Evolutionary conservation across 92 coral and sea anemone genomes (phyloP).

Genomic region (Meandrina meandrites): DNA sequence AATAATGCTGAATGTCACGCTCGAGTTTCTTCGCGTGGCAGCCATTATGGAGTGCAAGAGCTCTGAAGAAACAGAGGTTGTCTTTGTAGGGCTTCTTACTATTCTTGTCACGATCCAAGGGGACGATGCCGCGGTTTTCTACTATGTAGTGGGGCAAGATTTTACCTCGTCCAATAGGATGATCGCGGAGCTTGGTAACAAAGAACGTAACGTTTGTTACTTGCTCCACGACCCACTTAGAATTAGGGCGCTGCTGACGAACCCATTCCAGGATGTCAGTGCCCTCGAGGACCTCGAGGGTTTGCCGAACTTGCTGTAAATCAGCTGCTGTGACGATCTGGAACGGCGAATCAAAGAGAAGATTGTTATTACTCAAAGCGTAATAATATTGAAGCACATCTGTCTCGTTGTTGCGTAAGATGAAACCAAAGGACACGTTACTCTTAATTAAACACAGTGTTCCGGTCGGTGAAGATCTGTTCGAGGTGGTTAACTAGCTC

Average conservation of each 20-base stretch:
- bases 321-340: conserved; percentile 19
- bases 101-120: conserved; percentile 15
- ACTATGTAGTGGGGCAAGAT: background rate
- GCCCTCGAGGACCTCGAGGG: background rate
- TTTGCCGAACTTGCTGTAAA: conserved; percentile 35
- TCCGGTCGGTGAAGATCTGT: conserved; percentile 45
- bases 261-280: conserved; percentile 27
- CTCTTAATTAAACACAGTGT: conserved; percentile 5
- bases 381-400: conserved; percentile 22
- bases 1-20: conserved; percentile 12
- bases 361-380: background rate
- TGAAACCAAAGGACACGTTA: conserved; percentile 27
- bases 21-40: conserved; percentile 30
- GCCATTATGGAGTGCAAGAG: conserved; percentile 37
- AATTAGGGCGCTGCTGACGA: conserved; percentile 55
- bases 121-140: background rate
- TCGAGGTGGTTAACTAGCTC: conserved; percentile 35
- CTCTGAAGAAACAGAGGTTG: conserved; percentile 29
- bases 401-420: conserved; percentile 48
- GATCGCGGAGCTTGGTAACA: conserved; percentile 34
- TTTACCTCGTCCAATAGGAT: background rate
- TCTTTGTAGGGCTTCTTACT: conserved; percentile 23
- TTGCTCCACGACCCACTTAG: conserved; percentile 44
- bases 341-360: conserved; percentile 38
- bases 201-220: conserved; percentile 34